Conservation (phyloP, 2,797 vertebrate genomes). For the Anguilla megastoma region DNA sequence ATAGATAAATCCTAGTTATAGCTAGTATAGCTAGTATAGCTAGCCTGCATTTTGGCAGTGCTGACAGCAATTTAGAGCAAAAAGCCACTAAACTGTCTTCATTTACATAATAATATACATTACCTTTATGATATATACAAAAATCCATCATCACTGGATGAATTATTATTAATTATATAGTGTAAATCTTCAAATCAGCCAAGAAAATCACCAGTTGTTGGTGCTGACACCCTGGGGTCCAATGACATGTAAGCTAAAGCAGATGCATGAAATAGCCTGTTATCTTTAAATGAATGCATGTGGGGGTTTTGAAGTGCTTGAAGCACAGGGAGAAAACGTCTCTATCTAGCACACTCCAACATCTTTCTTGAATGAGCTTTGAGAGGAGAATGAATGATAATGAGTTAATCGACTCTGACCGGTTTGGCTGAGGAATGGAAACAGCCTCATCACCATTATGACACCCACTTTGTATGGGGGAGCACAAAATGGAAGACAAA, state of each 20-base stretch:
- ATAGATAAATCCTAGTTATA: not conserved
- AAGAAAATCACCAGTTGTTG: not conserved
- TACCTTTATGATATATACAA: not conserved
- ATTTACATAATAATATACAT: no score
- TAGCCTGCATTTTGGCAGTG: no score
- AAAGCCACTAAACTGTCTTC: not conserved
- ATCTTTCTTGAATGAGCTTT: not conserved
- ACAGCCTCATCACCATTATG: not conserved
- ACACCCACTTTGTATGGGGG: not conserved
- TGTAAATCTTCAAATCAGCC: not conserved
- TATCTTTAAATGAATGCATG: not conserved
- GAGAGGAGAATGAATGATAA: not conserved
- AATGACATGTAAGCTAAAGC: not conserved
- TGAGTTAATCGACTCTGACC: not conserved
- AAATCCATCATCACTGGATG: not conserved
- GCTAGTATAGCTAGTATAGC: no score
- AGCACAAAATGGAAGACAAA: not conserved
- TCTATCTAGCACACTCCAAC: not conserved
- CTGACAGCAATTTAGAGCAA: not conserved
- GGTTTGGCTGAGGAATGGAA: not conserved
- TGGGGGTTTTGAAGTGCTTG: constrained; percentile 3
- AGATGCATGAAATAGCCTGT: not conserved
- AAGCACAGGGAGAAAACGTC: not conserved
- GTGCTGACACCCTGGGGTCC: not conserved
- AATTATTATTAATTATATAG: not conserved